Base-by-base conservation (phyloP, 2,797 vertebrate genomes). In the Centropyge bicolor region DNA sequence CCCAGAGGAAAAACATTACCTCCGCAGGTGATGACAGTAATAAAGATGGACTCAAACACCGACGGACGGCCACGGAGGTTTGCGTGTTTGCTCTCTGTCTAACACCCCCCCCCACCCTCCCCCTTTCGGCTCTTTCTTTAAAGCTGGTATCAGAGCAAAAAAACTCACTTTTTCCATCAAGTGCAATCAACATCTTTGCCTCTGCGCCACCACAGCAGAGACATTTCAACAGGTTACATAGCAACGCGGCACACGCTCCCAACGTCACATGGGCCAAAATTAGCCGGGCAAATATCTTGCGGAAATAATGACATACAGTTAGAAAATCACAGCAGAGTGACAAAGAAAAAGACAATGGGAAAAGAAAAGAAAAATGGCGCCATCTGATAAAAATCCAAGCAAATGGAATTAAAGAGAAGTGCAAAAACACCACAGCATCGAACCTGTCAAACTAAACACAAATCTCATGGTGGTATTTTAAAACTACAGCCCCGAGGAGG, bases 1-100 rank as follows among this genome's bases (percentile, higher is more conserved):
- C 85, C 78, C 83, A 38, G 71, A 86, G 81, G 84, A 86, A 71
- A 78, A 83, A 65, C 82, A 74, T 80, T 64, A 78, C 66, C 70
- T 69, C 81, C 41, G 9, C 86, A 41, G 80, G 78, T 85, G 86
- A 86, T 76, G 86, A 83, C 86, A 67, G 84, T 87, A 89, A 90
- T 89, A 85, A 88, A 93, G 87, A 92, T 24, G 80, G 86, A 90
- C 85, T 88, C 87, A 72, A 90, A 85, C 86, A 70, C 41, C 0
- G 54, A 66, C 54, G 8, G 72, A 55, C 22, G 31, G 55, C 45
- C 71, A n/a, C 74, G 1, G 63, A 76, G 81, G 84, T 71, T 73
- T 27, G 61, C 5, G 0, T 88, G 85, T 89, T 89, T 89, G 85
- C 74, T 76, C 70, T 76, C 74, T 4, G 3, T 70, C 86, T 57